Evolutionary conservation across 2,888 invertebrate species (phyloP).

Genomic region (Eueremaeus valkanovi): DNA sequence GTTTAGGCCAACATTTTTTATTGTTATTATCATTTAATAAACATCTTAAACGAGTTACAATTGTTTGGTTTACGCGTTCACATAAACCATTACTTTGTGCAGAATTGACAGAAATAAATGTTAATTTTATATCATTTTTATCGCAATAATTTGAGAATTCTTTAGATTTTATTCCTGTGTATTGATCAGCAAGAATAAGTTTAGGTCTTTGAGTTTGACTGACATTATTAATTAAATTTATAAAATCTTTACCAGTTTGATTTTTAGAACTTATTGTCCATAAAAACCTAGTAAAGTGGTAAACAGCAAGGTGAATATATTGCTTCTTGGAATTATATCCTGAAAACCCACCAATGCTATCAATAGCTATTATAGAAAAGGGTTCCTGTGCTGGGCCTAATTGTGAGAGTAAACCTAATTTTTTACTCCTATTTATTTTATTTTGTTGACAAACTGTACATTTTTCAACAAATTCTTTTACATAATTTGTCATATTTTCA

Average conservation of each 20-base stretch:
- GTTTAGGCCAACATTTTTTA: slow-evolving; percentile 23
- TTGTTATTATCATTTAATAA: neutral
- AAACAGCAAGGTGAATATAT: slow-evolving; percentile 33
- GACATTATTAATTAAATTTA: slow-evolving; percentile 22
- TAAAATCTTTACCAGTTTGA: slow-evolving; percentile 32
- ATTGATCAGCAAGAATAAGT: slow-evolving; percentile 21
- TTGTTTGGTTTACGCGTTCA: slow-evolving; percentile 24
- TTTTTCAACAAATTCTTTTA: neutral
- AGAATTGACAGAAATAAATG: slow-evolving; percentile 10
- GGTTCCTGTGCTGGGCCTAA: slow-evolving; percentile 36
- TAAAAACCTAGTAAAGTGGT: slow-evolving; percentile 32
- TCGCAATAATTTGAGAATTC: slow-evolving; percentile 19
- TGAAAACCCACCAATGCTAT: slow-evolving; percentile 32
- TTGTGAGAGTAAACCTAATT: neutral
- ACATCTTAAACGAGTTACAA: slow-evolving; percentile 22
- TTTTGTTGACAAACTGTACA: slow-evolving; percentile 18
- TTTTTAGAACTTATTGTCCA: slow-evolving; percentile 31
- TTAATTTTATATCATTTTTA: slow-evolving; percentile 7
- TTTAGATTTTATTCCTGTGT: slow-evolving; percentile 17
- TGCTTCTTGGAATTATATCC: slow-evolving; percentile 25
- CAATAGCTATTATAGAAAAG: slow-evolving; percentile 24
- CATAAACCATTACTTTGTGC: slow-evolving; percentile 23
- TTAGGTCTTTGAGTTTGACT: neutral
- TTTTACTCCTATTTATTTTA: slow-evolving; percentile 5
- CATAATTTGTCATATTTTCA: neutral